Evolutionary conservation across 2,888 invertebrate genomes (phyloP), one percentile per base, ranked within the genome.

Genomic region (Eulithis prunata): DNA sequence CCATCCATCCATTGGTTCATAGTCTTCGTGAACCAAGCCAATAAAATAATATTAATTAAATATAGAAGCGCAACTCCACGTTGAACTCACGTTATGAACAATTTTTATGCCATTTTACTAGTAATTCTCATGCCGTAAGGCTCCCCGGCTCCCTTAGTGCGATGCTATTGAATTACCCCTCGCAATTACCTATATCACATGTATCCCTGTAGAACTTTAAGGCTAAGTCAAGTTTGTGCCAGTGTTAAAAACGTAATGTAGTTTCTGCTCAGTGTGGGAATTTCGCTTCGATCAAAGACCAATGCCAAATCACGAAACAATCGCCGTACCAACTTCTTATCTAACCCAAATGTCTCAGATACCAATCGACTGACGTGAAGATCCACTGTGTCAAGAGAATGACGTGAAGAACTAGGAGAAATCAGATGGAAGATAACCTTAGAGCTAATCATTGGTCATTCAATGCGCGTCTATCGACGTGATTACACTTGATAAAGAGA

Each of bases 341-440:
- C 67, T 90, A 85, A 90, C 91, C 90, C 79, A 82, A 88, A 91
- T 90, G 86, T 85, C 83, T 70, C 64, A 82, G 90, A 90, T 90
- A 85, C 76, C 68, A 77, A 89, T 89, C 85, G 84, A 86, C 82
- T 86, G 90, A 90, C 84, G 83, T 83, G 85, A 85, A 90, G 88
- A 88, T 87, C 81, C 86, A 86, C 85, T 84, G 84, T 86, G 85
- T 80, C 78, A 70, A 53, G 47, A 53, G 63, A 64, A 60, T 68
- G 64, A 68, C 61, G 59, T 55, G 76, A 78, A 70, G 76, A 77
- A 76, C 78, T 73, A 66, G 73, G 78, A 74, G 78, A 80, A 83
- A 82, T 80, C 75, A 76, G 71, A 77, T 75, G 60, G 58, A 55
- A 70, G 74, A 74, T 75, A 75, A 73, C 75, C 74, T 72, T 73